A percentile compares a stretch with the other conserved stretches of the same genome.
These are phyloP conservation scores for Frankliniella fusca DNA, from an alignment of 2,888 invertebrate genomes.

Conservation along the genomic window DNA sequence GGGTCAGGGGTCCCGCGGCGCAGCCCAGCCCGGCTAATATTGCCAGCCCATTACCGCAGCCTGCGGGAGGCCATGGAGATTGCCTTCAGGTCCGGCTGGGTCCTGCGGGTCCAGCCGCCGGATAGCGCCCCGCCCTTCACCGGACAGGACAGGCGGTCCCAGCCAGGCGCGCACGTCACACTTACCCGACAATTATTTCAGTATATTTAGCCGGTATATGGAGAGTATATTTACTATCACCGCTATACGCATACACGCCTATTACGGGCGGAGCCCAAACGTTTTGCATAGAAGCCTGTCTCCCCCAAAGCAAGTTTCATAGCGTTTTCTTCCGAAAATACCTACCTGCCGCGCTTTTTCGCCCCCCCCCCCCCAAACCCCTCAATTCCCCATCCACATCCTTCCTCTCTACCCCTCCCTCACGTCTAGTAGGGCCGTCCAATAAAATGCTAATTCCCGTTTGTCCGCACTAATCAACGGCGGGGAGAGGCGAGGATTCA, in stretches of 20 bases:
- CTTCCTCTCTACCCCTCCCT: neutral
- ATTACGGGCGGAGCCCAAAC: too few relatives aligned
- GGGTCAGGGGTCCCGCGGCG: neutral
- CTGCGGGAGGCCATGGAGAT: neutral
- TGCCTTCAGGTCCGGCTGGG: neutral
- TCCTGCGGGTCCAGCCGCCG: neutral
- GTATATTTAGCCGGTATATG: too few relatives aligned
- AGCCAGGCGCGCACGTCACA: too few relatives aligned
- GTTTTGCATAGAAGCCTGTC: too few relatives aligned
- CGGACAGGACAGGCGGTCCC: too few relatives aligned
- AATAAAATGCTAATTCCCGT: conserved; percentile 45
- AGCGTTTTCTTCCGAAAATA: too few relatives aligned
- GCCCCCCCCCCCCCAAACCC: neutral
- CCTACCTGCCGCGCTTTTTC: too few relatives aligned
- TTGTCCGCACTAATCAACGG: conserved; percentile 42
- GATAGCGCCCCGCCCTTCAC: too few relatives aligned
- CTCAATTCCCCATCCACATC: neutral
- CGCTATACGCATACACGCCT: too few relatives aligned
- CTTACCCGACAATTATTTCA: too few relatives aligned
- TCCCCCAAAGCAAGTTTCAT: too few relatives aligned
- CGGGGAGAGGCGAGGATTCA: conserved; percentile 8
- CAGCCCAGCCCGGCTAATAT: neutral
- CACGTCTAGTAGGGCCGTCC: neutral
- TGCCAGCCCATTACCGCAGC: neutral
- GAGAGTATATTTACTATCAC: too few relatives aligned